Evolutionary conservation across 2,888 invertebrate genomes (phyloP).

Genomic region (Gastrophysa polygoni): DNA sequence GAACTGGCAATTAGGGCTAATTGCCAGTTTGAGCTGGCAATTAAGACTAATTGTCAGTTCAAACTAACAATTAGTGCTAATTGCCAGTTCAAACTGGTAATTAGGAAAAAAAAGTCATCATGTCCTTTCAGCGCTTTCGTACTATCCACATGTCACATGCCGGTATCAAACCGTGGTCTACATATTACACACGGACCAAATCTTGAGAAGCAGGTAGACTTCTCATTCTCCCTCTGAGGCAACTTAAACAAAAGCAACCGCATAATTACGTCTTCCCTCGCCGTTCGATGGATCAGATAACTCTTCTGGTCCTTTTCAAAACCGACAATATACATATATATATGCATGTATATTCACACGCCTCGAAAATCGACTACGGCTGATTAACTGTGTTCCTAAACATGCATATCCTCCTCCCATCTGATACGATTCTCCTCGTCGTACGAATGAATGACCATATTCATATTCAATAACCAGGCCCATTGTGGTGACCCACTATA

Average conservation of each 20-base stretch:
- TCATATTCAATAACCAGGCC: conserved; percentile 42
- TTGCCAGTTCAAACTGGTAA: no score
- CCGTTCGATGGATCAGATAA: conserved; percentile 20
- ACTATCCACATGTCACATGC: no score
- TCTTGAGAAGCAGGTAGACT: not conserved
- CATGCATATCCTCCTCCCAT: conserved; percentile 44
- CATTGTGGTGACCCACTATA: conserved; percentile 39
- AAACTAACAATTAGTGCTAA: no score
- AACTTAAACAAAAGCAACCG: not conserved
- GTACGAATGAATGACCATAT: conserved; percentile 44
- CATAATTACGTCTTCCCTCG: not conserved
- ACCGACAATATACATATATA: conserved; percentile 27
- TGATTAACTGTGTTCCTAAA: conserved; percentile 32
- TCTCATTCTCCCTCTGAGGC: not conserved
- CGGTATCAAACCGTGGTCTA: no score
- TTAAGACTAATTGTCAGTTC: no score
- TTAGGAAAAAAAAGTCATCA: no score
- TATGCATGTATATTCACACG: conserved; percentile 36
- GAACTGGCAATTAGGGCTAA: no score
- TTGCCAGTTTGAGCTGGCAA: no score
- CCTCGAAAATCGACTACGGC: conserved; percentile 35
- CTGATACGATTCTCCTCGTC: conserved; percentile 44
- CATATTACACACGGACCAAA: not conserved
- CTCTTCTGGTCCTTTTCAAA: conserved; percentile 8
- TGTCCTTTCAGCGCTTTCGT: no score